Evolutionary conservation across 2,888 invertebrate genomes (phyloP), one percentile per base, ranked within the genome.

Genomic region (Hylaea fasciaria): DNA sequence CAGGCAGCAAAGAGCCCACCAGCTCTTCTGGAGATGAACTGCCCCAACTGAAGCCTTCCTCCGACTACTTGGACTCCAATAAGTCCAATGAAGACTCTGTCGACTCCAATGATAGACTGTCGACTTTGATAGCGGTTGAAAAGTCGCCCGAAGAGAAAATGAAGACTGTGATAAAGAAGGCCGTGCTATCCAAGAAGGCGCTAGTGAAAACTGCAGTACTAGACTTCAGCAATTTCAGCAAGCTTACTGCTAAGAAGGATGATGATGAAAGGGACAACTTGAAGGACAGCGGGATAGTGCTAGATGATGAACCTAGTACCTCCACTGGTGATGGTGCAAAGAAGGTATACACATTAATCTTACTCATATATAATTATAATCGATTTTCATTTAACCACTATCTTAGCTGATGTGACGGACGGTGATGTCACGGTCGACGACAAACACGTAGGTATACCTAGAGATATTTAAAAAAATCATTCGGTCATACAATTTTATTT

Each of bases 21-120:
- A 90, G 93, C 59, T 92, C 92, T 7, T 93, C 93, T 0, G 90
- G 90, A 9, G 92, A 94, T 45, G 94, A 93, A 69, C 90, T 92
- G 43, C 81, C 86, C 37, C 82, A 80, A 70, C 82, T 78, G 35
- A 90, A 89, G 57, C 86, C 88, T 2, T 86, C 87, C 2, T 85
- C 89, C 1, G 92, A 91, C 49, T 89, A 86, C 54, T 76, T 83
- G 12, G 90, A 90, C 61, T 91, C 89, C 0, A 88, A 87, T 55
- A 91, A 89, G 69, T 91, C 91, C 1, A 91, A 90, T 51, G 91
- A 92, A 68, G 93, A 90, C 66, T 91, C 89, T 0, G 79, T 84
- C 0, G 91, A 86, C 68, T 87, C 89, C 0, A 87, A 87, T 48
- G 88, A 88, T 46, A 81, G 77, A 62, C 65, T 86, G 28, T 86